These are phyloP conservation scores for Nothobranchius kuhntae DNA, from an alignment of 2,113 vertebrate species.

Conservation along the genomic window DNA sequence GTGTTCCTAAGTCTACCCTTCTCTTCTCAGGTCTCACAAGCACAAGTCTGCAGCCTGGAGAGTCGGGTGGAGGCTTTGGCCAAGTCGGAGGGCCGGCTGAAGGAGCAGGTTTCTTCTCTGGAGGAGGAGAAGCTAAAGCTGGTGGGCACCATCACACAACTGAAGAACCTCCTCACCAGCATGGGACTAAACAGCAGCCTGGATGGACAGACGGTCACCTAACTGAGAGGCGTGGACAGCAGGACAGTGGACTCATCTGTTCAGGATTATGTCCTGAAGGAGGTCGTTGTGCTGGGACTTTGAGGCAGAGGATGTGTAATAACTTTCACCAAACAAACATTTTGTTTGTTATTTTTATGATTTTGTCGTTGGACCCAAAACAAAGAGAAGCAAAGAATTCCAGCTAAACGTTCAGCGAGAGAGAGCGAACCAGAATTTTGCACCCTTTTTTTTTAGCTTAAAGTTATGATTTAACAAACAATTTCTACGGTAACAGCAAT, in stretches of 20 bases:
- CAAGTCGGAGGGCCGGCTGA: conserved; percentile 82
- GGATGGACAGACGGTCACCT: conserved; percentile 22
- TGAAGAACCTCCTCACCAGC: conserved; percentile 66
- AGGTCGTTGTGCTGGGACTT: background rate
- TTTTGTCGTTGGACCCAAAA: background rate
- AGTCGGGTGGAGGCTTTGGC: conserved; percentile 81
- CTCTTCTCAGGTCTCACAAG: conserved; percentile 84
- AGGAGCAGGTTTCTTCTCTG: conserved; percentile 79
- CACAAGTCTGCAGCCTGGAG: conserved; percentile 88
- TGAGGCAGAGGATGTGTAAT: background rate
- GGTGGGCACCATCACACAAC: conserved; percentile 76
- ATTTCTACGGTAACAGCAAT: conserved; percentile 27
- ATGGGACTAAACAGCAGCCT: conserved; percentile 39
- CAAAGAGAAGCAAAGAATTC: background rate
- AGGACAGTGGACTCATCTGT: conserved; percentile 32
- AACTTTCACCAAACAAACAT: background rate
- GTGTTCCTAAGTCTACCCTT: too few species aligned
- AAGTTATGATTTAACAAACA: conserved; percentile 18
- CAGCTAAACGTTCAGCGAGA: conserved; percentile 5
- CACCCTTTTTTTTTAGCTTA: background rate
- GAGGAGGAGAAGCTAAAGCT: conserved; percentile 85
- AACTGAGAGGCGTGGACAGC: conserved; percentile 9
- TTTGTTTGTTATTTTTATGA: background rate
- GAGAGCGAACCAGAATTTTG: background rate
- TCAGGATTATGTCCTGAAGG: background rate